Base-by-base conservation (phyloP, 2,797 vertebrate genomes). In the Danio kyathit region DNA sequence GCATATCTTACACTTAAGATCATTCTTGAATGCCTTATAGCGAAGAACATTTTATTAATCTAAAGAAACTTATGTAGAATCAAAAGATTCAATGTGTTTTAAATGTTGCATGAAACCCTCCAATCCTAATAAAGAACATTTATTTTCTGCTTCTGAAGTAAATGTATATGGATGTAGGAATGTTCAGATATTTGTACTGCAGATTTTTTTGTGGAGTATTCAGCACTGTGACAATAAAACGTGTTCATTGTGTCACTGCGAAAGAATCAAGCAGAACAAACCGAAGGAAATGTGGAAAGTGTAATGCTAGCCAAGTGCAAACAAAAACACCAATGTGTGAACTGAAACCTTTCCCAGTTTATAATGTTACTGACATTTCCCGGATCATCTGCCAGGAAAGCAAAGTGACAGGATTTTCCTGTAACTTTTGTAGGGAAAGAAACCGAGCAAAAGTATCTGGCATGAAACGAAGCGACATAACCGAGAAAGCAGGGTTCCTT, bases 351-450 rank as follows among this genome's bases (percentile, higher is more conserved):
- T 64, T 64, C 59, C 40, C 19, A 56, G 48, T 72, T 80, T 63
- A 66, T 69, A 61, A 60, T 46, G 16, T 70, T 61, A 64, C 69
- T 52, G 72, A 76, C 76, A 16, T 71, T 63, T 71, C 65, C 57
- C 12, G 4, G 48, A 43, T 82, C 81, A 73, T 64, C 66, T 71
- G 80, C 44, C 71, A 81, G 64, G 72, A 69, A 81, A 69, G 19
- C 14, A 57, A 21, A 71, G 61, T 77, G 49, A 48, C 67, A 29
- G 66, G 5, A 19, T 21, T n/a, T 60, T 83, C 82, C 66, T 59
- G 65, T 38, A 56, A 48, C 49, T 46, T 66, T 44, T 43, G 6
- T 41, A n/a, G 17, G 46, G 43, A 63, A 54, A 65, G 10, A 59
- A 69, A 69, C 19, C 6, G 5, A 74, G 63, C 16, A 7, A 73